These are phyloP conservation scores for Toxonevra muliebris DNA, from an alignment of 2,888 invertebrate genomes.

Conservation along the genomic window DNA sequence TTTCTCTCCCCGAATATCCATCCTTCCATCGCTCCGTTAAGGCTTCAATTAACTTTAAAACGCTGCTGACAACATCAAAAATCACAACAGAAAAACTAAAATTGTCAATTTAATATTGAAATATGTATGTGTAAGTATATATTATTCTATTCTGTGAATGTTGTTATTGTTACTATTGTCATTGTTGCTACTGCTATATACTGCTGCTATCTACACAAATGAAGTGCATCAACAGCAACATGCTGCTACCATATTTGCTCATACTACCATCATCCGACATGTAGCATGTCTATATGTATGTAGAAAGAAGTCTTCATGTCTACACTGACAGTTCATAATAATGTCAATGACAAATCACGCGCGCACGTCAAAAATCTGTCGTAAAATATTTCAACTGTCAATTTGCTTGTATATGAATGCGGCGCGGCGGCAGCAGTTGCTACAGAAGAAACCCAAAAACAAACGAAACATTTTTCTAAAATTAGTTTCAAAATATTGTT, in stretches of 20 bases:
- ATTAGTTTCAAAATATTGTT: slow-evolving; percentile 62
- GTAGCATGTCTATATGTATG: slow-evolving; percentile 10
- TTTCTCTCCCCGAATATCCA: too few species aligned
- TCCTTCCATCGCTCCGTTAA: too few species aligned
- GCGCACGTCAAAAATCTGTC: slow-evolving; percentile 61
- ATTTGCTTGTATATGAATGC: slow-evolving; percentile 38
- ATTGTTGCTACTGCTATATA: slow-evolving; percentile 42
- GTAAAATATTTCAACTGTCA: slow-evolving; percentile 61
- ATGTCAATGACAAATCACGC: slow-evolving; percentile 63
- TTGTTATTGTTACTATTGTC: slow-evolving; percentile 8
- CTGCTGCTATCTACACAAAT: slow-evolving; percentile 50
- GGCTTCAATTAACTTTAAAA: too few species aligned
- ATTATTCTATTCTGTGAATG: slow-evolving; percentile 20
- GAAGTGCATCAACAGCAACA: slow-evolving; percentile 47
- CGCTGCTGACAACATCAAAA: too few species aligned
- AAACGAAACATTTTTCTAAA: slow-evolving; percentile 48
- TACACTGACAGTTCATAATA: slow-evolving; percentile 49
- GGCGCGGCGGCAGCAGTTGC: slow-evolving; percentile 36
- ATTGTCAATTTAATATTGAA: background rate
- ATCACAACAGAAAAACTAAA: background rate
- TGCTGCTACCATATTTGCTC: slow-evolving; percentile 25
- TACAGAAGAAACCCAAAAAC: background rate
- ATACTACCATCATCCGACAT: slow-evolving; percentile 7
- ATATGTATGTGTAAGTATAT: background rate
- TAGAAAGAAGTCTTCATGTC: slow-evolving; percentile 20